phyloP scores from a whole-genome alignment of 2,888 invertebrate species.

The Palloptera scutellata region DNA sequence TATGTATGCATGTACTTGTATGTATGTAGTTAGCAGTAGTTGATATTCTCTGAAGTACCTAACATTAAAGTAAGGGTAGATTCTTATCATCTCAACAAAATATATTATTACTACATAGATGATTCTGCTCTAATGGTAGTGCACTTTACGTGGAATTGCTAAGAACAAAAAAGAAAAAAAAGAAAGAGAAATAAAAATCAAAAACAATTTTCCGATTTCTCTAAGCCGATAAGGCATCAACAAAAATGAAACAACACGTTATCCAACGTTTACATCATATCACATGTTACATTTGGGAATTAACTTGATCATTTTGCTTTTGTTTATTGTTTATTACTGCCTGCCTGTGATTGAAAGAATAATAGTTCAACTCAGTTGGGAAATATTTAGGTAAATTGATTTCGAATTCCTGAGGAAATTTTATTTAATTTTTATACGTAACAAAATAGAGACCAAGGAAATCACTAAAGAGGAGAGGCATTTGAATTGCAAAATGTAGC shows the following conservation, averaged over 20 bases:
- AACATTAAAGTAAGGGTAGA: constrained; percentile 22
- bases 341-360: not conserved
- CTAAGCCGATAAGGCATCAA: constrained; percentile 42
- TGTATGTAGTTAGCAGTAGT: no score
- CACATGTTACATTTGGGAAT: constrained; percentile 32
- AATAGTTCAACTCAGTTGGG: not conserved
- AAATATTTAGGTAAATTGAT: not conserved
- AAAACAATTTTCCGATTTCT: constrained; percentile 42
- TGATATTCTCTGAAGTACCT: no score
- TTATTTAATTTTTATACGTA: no score
- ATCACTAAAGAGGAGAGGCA: no score
- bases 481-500: no score
- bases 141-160: constrained; percentile 27
- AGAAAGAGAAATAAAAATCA: constrained; percentile 12
- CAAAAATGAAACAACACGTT: constrained; percentile 52
- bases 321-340: constrained; percentile 14
- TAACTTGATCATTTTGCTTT: constrained; percentile 34
- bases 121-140: constrained; percentile 9
- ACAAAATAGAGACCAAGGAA: no score
- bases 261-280: constrained; percentile 36
- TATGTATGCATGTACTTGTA: no score
- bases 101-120: constrained; percentile 17
- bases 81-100: constrained; percentile 26
- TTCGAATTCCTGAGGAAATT: no score
- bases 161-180: constrained; percentile 41